A percentile compares a stretch with the other conserved stretches of the same genome.
These are phyloP conservation scores for Hapalemur alaotrensis DNA, from an alignment of 2,797 vertebrate species.

Conservation along the genomic window DNA sequence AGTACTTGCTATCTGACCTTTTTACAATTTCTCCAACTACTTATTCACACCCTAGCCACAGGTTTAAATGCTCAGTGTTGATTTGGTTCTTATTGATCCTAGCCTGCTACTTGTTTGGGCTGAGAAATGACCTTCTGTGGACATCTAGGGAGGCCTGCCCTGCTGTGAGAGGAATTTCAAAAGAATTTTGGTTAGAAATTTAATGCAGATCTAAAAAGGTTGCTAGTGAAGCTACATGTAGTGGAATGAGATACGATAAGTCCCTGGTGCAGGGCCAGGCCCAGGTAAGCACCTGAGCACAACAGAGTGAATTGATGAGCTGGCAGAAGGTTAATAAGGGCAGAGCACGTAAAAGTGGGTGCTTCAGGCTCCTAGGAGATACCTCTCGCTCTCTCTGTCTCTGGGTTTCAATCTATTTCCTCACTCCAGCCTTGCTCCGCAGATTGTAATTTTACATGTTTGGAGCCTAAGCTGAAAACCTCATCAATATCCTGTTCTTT, in stretches of 20 bases:
- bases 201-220: neutral
- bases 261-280: neutral
- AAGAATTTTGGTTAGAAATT: slow-evolving; percentile 32
- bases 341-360: neutral
- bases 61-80: slow-evolving; percentile 56
- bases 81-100: slow-evolving; percentile 65
- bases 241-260: neutral
- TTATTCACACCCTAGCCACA: slow-evolving; percentile 66
- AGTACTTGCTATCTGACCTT: slow-evolving; percentile 76
- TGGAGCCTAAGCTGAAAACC: neutral
- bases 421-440: neutral
- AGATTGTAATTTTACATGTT: neutral
- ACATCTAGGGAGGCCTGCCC: neutral
- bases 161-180: slow-evolving; percentile 58
- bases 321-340: neutral
- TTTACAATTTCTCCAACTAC: slow-evolving; percentile 61
- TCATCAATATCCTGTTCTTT: slow-evolving; percentile 11
- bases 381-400: neutral
- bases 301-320: neutral
- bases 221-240: neutral
- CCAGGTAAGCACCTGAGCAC: neutral
- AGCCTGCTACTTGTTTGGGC: slow-evolving; percentile 45
- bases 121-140: slow-evolving; percentile 62
- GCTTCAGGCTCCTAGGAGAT: neutral
- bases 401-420: neutral